Evolutionary conservation across 2,888 invertebrate genomes (phyloP).

Genomic region (Gortyna flavago): DNA sequence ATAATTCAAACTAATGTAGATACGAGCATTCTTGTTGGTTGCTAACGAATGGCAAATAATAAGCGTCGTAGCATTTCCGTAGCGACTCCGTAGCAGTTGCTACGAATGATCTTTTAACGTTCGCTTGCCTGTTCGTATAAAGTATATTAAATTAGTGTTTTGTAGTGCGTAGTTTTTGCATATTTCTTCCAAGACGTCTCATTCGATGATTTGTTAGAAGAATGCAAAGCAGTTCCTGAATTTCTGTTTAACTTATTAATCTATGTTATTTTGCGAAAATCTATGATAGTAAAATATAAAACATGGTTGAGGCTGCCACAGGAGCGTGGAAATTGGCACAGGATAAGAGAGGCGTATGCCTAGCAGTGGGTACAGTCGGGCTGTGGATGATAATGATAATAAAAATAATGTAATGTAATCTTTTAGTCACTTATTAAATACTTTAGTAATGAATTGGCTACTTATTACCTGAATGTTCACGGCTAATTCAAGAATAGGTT

Average conservation of each 20-base stretch:
- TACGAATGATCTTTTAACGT: constrained; percentile 42
- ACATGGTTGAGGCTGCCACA: too few relatives aligned
- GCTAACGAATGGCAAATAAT: constrained; percentile 37
- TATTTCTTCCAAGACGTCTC: neutral
- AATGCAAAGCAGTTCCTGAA: neutral
- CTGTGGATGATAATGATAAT: too few relatives aligned
- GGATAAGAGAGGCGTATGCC: too few relatives aligned
- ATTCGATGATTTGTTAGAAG: neutral
- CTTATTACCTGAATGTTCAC: neutral
- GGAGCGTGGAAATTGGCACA: too few relatives aligned
- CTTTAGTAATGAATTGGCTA: neutral
- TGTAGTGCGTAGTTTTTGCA: neutral
- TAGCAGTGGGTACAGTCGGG: too few relatives aligned
- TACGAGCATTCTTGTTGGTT: neutral
- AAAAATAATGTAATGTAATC: neutral
- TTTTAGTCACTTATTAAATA: neutral
- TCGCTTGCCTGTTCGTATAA: constrained; percentile 21
- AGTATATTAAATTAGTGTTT: constrained; percentile 1
- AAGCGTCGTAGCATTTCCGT: constrained; percentile 49
- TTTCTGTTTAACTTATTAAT: neutral
- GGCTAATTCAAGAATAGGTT: neutral
- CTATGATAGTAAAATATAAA: neutral
- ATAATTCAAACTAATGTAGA: neutral
- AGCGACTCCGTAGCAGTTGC: constrained; percentile 61
- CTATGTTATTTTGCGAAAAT: neutral